phyloP scores from a whole-genome alignment of 2,113 vertebrate species.

The Syngnathus typhle region DNA sequence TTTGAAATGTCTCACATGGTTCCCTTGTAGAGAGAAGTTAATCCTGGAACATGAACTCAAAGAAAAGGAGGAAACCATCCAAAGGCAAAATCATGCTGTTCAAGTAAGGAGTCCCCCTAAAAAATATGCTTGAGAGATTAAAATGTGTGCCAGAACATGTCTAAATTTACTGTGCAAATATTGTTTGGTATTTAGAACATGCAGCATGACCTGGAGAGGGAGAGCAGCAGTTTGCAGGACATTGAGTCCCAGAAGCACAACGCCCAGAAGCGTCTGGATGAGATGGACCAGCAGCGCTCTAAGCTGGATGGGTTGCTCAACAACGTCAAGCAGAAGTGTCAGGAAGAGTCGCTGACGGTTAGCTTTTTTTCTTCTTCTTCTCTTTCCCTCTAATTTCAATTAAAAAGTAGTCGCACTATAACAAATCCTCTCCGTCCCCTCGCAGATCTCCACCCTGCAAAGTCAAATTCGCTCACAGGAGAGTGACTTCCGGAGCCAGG shows the following conservation, averaged over 20 bases:
- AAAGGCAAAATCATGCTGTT: slow-evolving; percentile 82
- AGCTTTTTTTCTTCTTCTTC: slow-evolving; percentile 19
- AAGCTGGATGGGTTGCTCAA: slow-evolving; percentile 89
- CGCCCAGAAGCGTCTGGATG: slow-evolving; percentile 83
- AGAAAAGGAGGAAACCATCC: slow-evolving; percentile 84
- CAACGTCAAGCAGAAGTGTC: slow-evolving; percentile 84
- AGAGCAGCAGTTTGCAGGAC: slow-evolving; percentile 80
- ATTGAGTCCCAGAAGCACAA: slow-evolving; percentile 87
- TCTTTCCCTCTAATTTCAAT: too few relatives aligned
- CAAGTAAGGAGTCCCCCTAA: slow-evolving; percentile 73
- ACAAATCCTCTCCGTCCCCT: slow-evolving; percentile 7
- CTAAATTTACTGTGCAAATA: not conserved
- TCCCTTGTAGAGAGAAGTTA: slow-evolving; percentile 80
- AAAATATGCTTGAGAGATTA: not conserved
- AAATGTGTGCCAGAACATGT: too few relatives aligned
- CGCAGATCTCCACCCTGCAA: slow-evolving; percentile 89
- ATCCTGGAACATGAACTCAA: slow-evolving; percentile 87
- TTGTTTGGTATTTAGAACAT: slow-evolving; percentile 70
- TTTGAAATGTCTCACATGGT: not conserved
- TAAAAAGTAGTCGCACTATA: not conserved
- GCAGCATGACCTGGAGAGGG: slow-evolving; percentile 84
- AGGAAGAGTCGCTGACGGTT: slow-evolving; percentile 87
- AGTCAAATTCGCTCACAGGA: slow-evolving; percentile 90
- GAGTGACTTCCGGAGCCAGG: slow-evolving; percentile 79
- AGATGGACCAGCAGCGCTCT: slow-evolving; percentile 95